A percentile compares a stretch with the other conserved stretches of the same genome.
These are phyloP conservation scores for Gouania willdenowi DNA, from an alignment of 2,797 vertebrate species.

Conservation along the genomic window DNA sequence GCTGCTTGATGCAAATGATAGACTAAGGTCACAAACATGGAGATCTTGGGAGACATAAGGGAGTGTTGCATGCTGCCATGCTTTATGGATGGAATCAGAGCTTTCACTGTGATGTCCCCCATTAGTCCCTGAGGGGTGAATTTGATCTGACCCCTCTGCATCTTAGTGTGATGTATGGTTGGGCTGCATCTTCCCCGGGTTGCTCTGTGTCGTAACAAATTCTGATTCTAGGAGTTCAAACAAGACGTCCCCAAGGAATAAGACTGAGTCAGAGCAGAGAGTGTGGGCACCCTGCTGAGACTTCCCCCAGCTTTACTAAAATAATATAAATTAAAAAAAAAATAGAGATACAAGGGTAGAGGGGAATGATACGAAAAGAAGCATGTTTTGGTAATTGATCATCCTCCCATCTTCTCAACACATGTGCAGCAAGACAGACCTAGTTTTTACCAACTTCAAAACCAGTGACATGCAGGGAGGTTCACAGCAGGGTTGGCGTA, in stretches of 20 bases:
- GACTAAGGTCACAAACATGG: constrained; percentile 54
- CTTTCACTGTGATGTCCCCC: constrained; percentile 37
- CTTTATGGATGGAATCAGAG: constrained; percentile 28
- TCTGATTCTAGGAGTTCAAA: constrained; percentile 65
- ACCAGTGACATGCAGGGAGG: too few relatives aligned
- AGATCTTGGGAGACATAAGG: constrained; percentile 43
- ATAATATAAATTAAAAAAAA: too few relatives aligned
- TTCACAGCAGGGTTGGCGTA: too few relatives aligned
- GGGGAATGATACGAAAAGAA: constrained; percentile 3
- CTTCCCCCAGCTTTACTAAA: constrained; percentile 27
- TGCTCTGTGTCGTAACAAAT: constrained; percentile 52
- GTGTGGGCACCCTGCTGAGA: constrained; percentile 33
- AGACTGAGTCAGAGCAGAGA: constrained; percentile 48
- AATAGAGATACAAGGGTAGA: constrained; percentile 22
- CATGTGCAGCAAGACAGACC: constrained; percentile 38
- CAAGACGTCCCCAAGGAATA: constrained; percentile 48
- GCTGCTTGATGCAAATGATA: constrained; percentile 59
- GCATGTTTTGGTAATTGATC: constrained; percentile 47
- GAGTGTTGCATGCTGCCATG: constrained; percentile 19
- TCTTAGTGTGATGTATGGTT: constrained; percentile 31
- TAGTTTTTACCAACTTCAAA: constrained; percentile 20
- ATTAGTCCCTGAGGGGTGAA: constrained; percentile 25
- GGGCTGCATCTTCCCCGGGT: constrained; percentile 41
- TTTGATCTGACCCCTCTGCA: constrained; percentile 50
- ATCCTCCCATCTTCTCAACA: constrained; percentile 56